Evolutionary conservation across 1,140 invertebrate species (phyloP), one percentile per base, ranked within the genome.

Genomic region (Caenorhabditis inopinata): DNA sequence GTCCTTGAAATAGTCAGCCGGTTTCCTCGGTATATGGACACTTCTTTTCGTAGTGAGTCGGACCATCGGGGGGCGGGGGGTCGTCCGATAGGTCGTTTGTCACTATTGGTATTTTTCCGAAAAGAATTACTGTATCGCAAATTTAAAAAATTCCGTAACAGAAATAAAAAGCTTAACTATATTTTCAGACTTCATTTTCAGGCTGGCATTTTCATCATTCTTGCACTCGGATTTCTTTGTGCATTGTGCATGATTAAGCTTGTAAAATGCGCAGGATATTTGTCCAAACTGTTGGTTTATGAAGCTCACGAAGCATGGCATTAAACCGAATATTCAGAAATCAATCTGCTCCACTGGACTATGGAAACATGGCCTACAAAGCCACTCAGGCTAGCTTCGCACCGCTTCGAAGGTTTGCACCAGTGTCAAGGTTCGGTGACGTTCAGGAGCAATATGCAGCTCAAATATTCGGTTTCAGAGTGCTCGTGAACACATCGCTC

Each of bases 161-260:
- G n/a, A n/a, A n/a, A n/a, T n/a, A n/a, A n/a, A n/a, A n/a, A n/a
- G n/a, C n/a, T n/a, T n/a, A n/a, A n/a, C n/a, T n/a, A n/a, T n/a
- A n/a, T n/a, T n/a, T n/a, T n/a, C n/a, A n/a, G n/a, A 7, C 14
- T 42, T 42, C 38, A 42, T 7, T 49, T 82, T 76, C 46, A 83
- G 82, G 83, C 83, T 38, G 85, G 79, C 1, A 78, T 86, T 25
- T 12, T 58, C 12, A 73, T 87, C 12, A 83, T 87, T 3, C 47
- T 87, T 47, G n/a, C 85, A n/a, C 73, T 86, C 38, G 85, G 85
- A 32, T 85, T 87, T 47, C 73, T 87, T 5, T 86, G 84, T 49
- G 76, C 79, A 27, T 74, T 78, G 38, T 87, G 85, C 49, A 87
- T 87, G 86, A 77, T 85, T 21, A 83, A 87, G 77, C 46, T 87